Conservation (phyloP, 2,888 invertebrate species). For the Yponomeuta sedellus region DNA sequence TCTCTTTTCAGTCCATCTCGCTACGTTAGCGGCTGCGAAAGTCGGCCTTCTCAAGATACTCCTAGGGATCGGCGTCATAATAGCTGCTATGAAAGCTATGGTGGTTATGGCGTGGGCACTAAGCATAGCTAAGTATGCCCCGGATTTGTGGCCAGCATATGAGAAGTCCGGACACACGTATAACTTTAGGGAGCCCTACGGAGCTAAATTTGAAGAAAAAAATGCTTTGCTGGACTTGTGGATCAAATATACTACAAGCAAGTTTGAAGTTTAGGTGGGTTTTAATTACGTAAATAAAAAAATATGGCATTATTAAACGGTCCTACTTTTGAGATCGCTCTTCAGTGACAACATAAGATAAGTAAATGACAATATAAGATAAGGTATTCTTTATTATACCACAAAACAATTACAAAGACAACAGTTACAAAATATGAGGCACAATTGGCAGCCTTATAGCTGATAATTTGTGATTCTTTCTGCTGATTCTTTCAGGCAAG, state of each 20-base stretch:
- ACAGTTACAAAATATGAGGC: no score
- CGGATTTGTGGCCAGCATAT: slow-evolving; percentile 46
- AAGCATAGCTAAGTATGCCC: slow-evolving; percentile 51
- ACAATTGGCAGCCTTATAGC: no score
- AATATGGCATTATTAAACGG: no score
- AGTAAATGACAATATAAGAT: no score
- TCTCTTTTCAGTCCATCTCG: slow-evolving; percentile 66
- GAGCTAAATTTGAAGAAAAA: slow-evolving; percentile 14
- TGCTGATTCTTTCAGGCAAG: no score
- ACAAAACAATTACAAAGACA: no score
- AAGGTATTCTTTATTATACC: no score
- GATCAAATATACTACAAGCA: neutral
- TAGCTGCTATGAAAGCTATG: slow-evolving; percentile 49
- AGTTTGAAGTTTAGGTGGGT: slow-evolving; percentile 10
- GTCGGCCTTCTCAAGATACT: slow-evolving; percentile 57
- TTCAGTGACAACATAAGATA: no score
- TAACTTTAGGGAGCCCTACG: slow-evolving; percentile 19
- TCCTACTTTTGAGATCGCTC: no score
- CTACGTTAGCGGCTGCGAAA: slow-evolving; percentile 53
- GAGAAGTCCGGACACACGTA: slow-evolving; percentile 24
- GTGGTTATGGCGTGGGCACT: slow-evolving; percentile 56
- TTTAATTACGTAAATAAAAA: no score
- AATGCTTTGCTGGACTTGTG: neutral
- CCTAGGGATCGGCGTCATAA: slow-evolving; percentile 46
- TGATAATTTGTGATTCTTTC: no score